Evolutionary conservation across 2,797 vertebrate genomes (phyloP), one percentile per base, ranked within the genome.

Genomic region (Gymnodraco acuticeps): DNA sequence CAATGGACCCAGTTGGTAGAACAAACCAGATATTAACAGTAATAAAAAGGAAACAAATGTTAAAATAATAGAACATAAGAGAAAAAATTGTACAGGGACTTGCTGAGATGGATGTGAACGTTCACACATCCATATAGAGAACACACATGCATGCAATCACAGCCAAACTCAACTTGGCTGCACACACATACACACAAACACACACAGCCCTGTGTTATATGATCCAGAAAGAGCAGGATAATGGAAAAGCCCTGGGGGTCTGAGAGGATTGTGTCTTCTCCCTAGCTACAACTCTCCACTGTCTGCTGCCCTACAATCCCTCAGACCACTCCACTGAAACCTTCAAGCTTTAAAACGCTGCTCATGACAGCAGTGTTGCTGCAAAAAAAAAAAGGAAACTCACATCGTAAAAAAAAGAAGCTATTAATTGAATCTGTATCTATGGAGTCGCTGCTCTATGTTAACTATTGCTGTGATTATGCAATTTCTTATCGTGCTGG

Each of bases 191-290:
- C 63, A 65, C 77, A 77, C 56, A 73, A 75, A 78, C 54, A 72
- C 50, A 68, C 51, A 63, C 38, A 68, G 76, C 65, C 46, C 59
- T 75, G 83, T 90, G 90, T 77, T 92, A 89, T 91, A 94, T 92
- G 91, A 90, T 91, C 92, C 89, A 89, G 87, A 93, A 92, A 90
- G 76, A 72, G 82, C 60, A 64, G 74, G 84, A 87, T 93, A 92
- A 92, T 93, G 85, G 90, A 93, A 91, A 87, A 84, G 84, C 87
- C 88, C 86, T 64, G 67, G 51, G 82, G 90, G 75, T 84, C 77
- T 83, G 84, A 88, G 85, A 72, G 89, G 90, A 89, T 87, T 87
- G 88, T 89, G 86, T 90, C 88, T 87, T 90, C 78, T 83, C 75
- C 70, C 74, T 73, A 85, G 81, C 81, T 87, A 90, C 84, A 85